phyloP scores from a whole-genome alignment of 2,113 vertebrate genomes.

The Halichoerus grypus region DNA sequence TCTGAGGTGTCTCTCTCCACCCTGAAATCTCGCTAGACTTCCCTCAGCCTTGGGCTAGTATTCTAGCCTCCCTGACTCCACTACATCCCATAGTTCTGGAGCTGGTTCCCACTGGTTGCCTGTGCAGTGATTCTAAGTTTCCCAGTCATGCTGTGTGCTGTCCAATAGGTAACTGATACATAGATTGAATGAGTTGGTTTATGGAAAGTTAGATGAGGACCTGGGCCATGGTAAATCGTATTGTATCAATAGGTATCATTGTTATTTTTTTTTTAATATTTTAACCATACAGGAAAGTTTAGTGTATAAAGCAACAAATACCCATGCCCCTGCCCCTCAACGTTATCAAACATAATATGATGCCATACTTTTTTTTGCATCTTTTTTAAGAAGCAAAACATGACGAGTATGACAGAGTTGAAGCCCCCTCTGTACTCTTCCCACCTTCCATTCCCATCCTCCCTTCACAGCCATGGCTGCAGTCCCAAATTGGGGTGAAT shows the following conservation, averaged over 20 bases:
- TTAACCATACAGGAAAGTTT: constrained; percentile 14
- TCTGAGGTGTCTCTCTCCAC: neutral
- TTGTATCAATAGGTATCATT: neutral
- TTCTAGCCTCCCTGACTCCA: neutral
- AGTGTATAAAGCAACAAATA: neutral
- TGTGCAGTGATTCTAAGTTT: neutral
- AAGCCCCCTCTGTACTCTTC: neutral
- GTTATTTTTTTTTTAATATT: constrained; percentile 31
- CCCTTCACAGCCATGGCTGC: neutral
- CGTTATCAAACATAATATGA: neutral
- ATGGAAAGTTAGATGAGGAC: neutral
- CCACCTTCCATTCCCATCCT: neutral
- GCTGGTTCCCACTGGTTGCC: neutral
- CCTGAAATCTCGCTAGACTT: neutral
- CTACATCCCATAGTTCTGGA: neutral
- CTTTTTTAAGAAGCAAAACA: constrained; percentile 29
- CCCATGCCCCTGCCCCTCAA: neutral
- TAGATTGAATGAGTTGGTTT: neutral
- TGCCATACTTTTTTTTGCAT: neutral
- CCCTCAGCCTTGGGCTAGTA: neutral
- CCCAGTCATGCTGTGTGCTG: neutral
- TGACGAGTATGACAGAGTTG: neutral
- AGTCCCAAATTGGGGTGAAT: neutral
- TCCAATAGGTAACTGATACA: neutral
- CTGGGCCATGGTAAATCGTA: neutral